Conservation (phyloP, 2,113 vertebrate species). For the Onychostruthus taczanowskii region DNA sequence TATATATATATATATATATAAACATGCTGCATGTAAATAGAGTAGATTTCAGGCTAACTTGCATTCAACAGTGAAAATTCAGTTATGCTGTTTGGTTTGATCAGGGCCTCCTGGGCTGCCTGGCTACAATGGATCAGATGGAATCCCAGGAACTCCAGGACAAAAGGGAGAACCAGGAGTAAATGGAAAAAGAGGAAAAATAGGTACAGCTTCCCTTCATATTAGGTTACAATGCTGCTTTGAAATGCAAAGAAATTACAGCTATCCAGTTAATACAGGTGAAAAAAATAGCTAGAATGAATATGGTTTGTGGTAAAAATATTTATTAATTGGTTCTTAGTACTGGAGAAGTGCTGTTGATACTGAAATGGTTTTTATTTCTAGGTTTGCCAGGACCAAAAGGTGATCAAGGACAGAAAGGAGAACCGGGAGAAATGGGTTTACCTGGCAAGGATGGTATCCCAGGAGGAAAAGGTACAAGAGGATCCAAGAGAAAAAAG, state of each 20-base stretch:
- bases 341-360: not conserved
- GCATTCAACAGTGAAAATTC: not conserved
- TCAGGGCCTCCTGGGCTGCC: conserved; percentile 85
- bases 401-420: conserved; percentile 75
- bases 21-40: not conserved
- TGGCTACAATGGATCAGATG: conserved; percentile 88
- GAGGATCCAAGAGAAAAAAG: conserved; percentile 85
- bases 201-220: conserved; percentile 41
- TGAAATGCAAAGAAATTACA: not conserved
- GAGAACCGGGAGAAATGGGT: conserved; percentile 76
- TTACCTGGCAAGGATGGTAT: conserved; percentile 69
- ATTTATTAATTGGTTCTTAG: not conserved
- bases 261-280: not conserved
- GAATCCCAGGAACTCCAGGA: conserved; percentile 83
- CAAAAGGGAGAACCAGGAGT: conserved; percentile 88
- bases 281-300: not conserved
- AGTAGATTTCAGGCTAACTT: not conserved
- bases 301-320: not conserved
- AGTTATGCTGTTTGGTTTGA: not conserved
- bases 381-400: conserved; percentile 70
- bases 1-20: not conserved
- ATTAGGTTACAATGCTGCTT: not conserved
- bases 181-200: conserved; percentile 80
- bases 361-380: not conserved
- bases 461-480: conserved; percentile 77